A percentile compares a stretch with the other conserved stretches of the same genome.
These are phyloP conservation scores for Ceyx cyanopectus DNA, from an alignment of 2,113 vertebrate genomes.

Conservation along the genomic window DNA sequence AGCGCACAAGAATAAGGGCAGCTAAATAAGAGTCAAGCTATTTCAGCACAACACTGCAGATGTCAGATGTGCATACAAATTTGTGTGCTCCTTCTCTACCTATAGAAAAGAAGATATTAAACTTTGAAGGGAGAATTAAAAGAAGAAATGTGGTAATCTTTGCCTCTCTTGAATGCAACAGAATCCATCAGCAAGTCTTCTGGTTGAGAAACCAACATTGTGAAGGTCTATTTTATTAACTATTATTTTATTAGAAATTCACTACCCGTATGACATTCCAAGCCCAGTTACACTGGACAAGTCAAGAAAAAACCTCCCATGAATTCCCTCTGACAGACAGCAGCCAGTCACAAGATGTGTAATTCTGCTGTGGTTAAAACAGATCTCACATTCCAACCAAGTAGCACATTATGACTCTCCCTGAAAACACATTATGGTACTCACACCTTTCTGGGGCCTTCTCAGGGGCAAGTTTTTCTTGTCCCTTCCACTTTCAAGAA, in stretches of 20 bases:
- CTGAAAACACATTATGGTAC: neutral
- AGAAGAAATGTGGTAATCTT: neutral
- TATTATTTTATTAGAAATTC: neutral
- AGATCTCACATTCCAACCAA: neutral
- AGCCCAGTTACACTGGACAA: too few species aligned
- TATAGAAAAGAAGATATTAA: accelerated
- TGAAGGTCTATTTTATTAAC: neutral
- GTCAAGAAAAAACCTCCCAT: neutral
- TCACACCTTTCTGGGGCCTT: neutral
- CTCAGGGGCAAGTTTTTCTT: neutral
- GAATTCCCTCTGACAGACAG: neutral
- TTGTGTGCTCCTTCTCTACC: neutral
- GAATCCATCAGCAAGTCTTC: neutral
- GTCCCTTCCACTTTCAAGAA: neutral
- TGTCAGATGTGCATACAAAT: neutral
- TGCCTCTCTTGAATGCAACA: neutral
- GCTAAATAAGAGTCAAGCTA: neutral
- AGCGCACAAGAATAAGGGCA: neutral
- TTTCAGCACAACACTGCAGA: accelerated
- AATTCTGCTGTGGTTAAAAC: neutral
- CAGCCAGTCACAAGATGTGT: accelerated
- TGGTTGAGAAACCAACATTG: neutral
- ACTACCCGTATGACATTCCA: neutral
- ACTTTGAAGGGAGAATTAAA: neutral
- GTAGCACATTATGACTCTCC: neutral